phyloP scores from a whole-genome alignment of 2,113 vertebrate species.

The Tor tambroides region DNA sequence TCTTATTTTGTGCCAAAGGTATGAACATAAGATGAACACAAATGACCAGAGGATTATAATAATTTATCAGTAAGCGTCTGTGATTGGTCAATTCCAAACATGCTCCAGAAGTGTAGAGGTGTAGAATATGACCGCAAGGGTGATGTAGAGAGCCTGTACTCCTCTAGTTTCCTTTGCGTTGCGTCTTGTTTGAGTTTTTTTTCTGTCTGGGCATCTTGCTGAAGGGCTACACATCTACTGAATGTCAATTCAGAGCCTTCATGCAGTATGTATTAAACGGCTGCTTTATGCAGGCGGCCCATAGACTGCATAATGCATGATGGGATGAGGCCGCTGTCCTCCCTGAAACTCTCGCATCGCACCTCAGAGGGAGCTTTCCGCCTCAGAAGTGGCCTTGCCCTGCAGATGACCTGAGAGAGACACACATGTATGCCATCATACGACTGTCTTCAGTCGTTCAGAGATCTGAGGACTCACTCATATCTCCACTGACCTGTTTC shows the following conservation, averaged over 20 bases:
- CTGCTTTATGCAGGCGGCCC: not conserved
- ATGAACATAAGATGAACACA: no score
- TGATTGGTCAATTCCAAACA: no score
- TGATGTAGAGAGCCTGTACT: no score
- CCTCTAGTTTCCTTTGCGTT: no score
- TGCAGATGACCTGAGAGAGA: constrained; percentile 15
- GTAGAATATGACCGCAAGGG: no score
- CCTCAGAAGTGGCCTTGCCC: not conserved
- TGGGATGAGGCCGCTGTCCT: not conserved
- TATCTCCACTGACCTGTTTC: not conserved
- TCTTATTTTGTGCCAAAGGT: no score
- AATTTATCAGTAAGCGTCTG: no score
- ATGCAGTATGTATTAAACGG: constrained; percentile 28
- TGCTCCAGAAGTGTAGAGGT: no score
- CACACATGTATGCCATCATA: not conserved
- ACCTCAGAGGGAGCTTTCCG: not conserved
- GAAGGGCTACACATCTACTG: no score
- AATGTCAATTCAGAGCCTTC: not conserved
- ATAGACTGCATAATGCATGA: constrained; percentile 37
- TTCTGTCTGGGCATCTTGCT: no score
- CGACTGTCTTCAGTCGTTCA: not conserved
- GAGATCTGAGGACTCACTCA: not conserved
- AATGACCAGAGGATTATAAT: no score
- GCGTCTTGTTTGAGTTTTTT: no score
- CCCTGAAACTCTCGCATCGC: constrained; percentile 3